Evolutionary conservation across 2,888 invertebrate genomes (phyloP), one percentile per base, ranked within the genome.

Genomic region (Limenitis camilla): DNA sequence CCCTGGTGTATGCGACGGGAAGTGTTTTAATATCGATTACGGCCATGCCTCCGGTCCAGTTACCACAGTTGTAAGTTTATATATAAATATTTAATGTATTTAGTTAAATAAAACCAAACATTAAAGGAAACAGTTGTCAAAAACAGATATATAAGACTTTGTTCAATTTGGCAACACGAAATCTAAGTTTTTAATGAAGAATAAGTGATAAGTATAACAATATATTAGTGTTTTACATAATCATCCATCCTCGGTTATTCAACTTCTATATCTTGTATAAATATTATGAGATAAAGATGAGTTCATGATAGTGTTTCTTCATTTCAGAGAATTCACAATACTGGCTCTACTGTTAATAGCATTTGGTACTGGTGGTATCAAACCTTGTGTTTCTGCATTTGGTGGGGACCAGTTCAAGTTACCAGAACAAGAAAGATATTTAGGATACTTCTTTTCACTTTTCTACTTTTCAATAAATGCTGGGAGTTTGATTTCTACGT

Each of bases 381-480:
- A 98, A 71, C 97, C 98, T 0, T 98, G 97, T 69, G 97, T 98
- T 0, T 90, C 96, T 0, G 96, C 98, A 0, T 98, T 98, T 75
- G 98, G 98, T 1, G 98, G 97, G 0, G 98, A 98, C 76, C 98
- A 97, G 80, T 97, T 97, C 77, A 88, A 91, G 43, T 64, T 95
- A 43, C 94, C 94, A 0, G 92, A 94, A 60, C 95, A 97, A 81
- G 92, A 92, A 64, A 85, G 84, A 63, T 92, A 95, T 71, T 83
- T 97, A 55, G 92, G 92, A 10, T 91, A 91, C 55, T 98, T 96
- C 84, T 98, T 98, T 84, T 97, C 97, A 0, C 82, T 97, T 1
- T 98, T 98, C 78, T 98, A 98, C 84, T 96, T 98, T 71, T 88
- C 96, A 41, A 98, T 98, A 70, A 98, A 98, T 76, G 91, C 92